A percentile compares a stretch with the other conserved stretches of the same genome.
phyloP scores from a whole-genome alignment of 2,888 invertebrate genomes.

The Melipona beecheii region DNA sequence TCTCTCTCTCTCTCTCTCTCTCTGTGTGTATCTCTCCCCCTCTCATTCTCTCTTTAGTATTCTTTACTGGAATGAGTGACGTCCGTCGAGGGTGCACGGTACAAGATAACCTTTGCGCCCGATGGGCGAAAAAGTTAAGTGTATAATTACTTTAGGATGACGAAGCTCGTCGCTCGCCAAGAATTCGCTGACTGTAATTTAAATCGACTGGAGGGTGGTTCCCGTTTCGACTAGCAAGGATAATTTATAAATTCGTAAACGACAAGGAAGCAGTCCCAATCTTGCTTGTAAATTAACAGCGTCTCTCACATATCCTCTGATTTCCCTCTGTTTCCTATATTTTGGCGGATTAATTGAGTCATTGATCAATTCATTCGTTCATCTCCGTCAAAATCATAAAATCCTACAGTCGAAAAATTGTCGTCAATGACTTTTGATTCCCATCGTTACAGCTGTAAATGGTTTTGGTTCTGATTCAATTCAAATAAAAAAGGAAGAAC shows the following conservation, averaged over 20 bases:
- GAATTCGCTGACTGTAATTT: constrained; percentile 74
- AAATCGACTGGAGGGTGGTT: constrained; percentile 58
- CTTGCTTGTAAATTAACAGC: constrained; percentile 1
- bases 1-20: constrained; percentile 20
- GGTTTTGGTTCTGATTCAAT: constrained; percentile 21
- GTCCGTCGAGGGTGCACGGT: constrained; percentile 66
- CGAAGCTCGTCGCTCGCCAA: constrained; percentile 71
- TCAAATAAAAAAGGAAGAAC: constrained; percentile 11
- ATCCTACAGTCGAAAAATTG: not conserved
- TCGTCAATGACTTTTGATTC: not conserved
- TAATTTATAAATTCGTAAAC: constrained; percentile 38
- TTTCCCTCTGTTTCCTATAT: not conserved
- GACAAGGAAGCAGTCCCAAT: not conserved
- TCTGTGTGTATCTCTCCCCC: too few relatives aligned
- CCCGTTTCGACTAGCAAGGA: not conserved
- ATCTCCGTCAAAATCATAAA: not conserved
- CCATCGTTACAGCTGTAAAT: constrained; percentile 5
- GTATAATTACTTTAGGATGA: constrained; percentile 81
- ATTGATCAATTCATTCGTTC: not conserved
- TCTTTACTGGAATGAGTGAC: constrained; percentile 66
- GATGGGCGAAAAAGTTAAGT: constrained; percentile 79
- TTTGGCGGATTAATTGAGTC: not conserved
- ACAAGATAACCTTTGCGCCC: constrained; percentile 75
- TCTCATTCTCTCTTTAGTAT: constrained; percentile 28
- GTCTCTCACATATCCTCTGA: not conserved